These are phyloP conservation scores for Tachysurus fulvidraco DNA, from an alignment of 2,113 vertebrate genomes.

Conservation along the genomic window DNA sequence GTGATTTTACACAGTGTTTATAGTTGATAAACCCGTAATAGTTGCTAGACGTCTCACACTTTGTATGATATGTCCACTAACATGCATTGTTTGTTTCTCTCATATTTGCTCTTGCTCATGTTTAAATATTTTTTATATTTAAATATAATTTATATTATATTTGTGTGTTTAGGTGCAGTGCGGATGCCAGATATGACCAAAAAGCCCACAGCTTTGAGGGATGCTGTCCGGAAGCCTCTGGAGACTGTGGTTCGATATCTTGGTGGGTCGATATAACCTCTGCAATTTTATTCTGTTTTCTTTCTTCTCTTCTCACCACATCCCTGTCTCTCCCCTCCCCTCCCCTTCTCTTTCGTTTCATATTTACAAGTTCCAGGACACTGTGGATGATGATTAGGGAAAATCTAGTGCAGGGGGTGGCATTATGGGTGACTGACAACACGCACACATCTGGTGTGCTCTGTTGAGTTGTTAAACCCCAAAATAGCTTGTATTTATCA, in stretches of 20 bases:
- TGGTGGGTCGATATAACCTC: slow-evolving; percentile 70
- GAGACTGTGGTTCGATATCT: slow-evolving; percentile 93
- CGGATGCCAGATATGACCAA: slow-evolving; percentile 86
- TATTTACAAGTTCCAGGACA: neutral
- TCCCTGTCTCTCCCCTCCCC: neutral
- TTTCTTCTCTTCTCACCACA: neutral
- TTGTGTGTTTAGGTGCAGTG: slow-evolving; percentile 80
- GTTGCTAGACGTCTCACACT: neutral
- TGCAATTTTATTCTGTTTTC: neutral
- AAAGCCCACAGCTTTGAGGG: slow-evolving; percentile 82
- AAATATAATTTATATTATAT: too few species aligned
- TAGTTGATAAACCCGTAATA: neutral
- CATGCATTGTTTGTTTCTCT: neutral
- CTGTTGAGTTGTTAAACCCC: too few species aligned
- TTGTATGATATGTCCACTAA: neutral
- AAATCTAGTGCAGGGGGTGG: neutral
- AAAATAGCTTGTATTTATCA: neutral
- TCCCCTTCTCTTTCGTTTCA: neutral
- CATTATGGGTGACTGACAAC: neutral
- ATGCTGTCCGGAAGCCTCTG: slow-evolving; percentile 87
- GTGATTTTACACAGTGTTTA: too few species aligned
- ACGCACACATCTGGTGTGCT: neutral
- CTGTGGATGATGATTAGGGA: neutral
- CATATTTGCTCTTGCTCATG: neutral
- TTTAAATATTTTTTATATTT: slow-evolving; percentile 21